Evolutionary conservation across 2,113 vertebrate genomes (phyloP).

Genomic region (Equus przewalskii): DNA sequence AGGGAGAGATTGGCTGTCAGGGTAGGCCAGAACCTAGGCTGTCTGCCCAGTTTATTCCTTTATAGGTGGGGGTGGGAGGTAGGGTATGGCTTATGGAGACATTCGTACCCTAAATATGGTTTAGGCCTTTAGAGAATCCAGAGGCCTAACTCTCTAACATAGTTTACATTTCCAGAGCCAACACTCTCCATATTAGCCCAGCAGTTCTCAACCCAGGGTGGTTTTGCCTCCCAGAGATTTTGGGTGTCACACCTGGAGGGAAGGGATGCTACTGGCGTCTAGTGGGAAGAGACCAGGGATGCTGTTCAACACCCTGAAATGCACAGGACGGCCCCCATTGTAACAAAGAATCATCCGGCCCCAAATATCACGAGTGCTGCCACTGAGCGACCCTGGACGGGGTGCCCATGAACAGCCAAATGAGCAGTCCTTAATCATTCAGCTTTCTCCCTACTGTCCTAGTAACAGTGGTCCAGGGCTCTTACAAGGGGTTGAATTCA

Average conservation of each 20-base stretch:
- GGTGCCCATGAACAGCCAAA: not conserved
- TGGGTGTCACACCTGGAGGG: not conserved
- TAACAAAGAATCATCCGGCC: not conserved
- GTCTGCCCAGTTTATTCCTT: not conserved
- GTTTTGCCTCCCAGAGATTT: not conserved
- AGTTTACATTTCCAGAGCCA: not conserved
- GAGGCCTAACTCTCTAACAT: not conserved
- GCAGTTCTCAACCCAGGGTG: not conserved
- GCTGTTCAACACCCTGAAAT: not conserved
- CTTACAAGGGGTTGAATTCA: not conserved
- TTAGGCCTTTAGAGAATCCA: not conserved
- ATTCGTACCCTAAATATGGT: not conserved
- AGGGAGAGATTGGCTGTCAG: not conserved
- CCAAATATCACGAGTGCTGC: not conserved
- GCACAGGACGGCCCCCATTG: not conserved
- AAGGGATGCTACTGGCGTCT: not conserved
- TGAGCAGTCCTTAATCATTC: not conserved
- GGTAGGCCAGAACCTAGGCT: not conserved
- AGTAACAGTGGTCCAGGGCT: not conserved
- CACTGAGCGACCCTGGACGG: not conserved
- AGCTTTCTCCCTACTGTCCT: not conserved
- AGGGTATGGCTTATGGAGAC: not conserved
- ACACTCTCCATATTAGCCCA: not conserved
- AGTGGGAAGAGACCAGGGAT: not conserved
- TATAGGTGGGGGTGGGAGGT: not conserved